phyloP scores from a whole-genome alignment of 2,797 vertebrate species.

The Hypotaenidia okinawae region DNA sequence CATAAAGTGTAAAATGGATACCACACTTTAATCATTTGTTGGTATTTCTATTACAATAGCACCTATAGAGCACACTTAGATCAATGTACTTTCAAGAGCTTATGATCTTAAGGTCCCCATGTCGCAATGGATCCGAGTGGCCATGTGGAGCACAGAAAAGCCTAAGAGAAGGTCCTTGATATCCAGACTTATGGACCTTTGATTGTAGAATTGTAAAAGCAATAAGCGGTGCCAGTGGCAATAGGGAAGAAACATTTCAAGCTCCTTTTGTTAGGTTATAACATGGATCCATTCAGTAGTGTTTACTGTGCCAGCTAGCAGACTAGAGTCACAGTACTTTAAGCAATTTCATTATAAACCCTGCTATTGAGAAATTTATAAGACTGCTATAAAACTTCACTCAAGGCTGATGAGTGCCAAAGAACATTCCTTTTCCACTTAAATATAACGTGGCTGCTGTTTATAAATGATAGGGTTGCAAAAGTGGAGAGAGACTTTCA shows the following conservation, averaged over 20 bases:
- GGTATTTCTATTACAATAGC: background rate
- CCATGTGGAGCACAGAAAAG: background rate
- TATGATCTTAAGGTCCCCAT: background rate
- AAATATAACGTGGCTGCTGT: constrained; percentile 18
- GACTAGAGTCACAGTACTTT: background rate
- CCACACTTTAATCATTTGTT: background rate
- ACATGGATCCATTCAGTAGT: background rate
- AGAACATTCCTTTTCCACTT: constrained; percentile 48
- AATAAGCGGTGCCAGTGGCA: background rate
- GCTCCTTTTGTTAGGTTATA: background rate
- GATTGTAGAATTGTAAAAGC: background rate
- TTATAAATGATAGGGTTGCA: background rate
- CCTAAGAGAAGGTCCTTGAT: background rate
- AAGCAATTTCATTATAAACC: constrained; percentile 49
- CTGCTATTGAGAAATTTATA: constrained; percentile 42
- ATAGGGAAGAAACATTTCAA: background rate
- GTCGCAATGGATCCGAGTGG: background rate
- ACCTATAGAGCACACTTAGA: background rate
- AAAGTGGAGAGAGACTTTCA: background rate
- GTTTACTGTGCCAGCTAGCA: background rate
- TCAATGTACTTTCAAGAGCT: background rate
- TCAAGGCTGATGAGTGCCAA: constrained; percentile 12
- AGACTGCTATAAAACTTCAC: constrained; percentile 40
- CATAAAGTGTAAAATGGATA: background rate
- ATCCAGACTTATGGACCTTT: background rate